A percentile compares a stretch with the other conserved stretches of the same genome.
Evolutionary conservation across 1,140 invertebrate genomes (phyloP).

Genomic region (Trichogramma pretiosum): DNA sequence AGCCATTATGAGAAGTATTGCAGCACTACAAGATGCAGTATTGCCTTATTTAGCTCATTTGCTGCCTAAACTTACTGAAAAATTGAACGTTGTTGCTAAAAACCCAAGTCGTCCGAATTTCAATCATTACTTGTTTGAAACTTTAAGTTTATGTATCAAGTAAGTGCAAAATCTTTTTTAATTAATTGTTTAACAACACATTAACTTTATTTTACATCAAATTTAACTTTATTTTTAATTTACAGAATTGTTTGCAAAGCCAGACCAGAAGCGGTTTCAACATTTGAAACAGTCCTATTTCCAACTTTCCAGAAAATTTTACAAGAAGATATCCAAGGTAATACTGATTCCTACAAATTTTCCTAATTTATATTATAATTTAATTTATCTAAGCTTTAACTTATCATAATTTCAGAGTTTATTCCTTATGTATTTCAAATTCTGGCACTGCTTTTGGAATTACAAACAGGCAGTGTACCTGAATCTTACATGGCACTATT

Average conservation of each 20-base stretch:
- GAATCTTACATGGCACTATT: conserved; percentile 84
- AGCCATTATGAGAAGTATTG: conserved; percentile 85
- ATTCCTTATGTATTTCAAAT: conserved; percentile 97
- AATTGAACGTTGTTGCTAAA: conserved; percentile 75
- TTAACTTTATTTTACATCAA: neutral
- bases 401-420: conserved; percentile 87
- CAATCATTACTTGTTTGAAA: conserved; percentile 96
- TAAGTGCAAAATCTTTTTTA: conserved; percentile 35
- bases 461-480: conserved; percentile 57
- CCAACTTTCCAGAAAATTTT: conserved; percentile 89
- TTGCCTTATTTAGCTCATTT: conserved; percentile 71
- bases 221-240: conserved; percentile 20
- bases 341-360: conserved; percentile 7
- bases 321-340: conserved; percentile 85
- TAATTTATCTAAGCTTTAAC: too few relatives aligned
- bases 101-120: conserved; percentile 95
- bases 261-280: conserved; percentile 67
- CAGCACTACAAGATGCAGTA: conserved; percentile 69
- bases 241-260: conserved; percentile 73
- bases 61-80: conserved; percentile 75
- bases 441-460: conserved; percentile 81
- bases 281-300: conserved; percentile 86
- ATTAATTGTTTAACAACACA: neutral
- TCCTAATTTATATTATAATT: conserved; percentile 8
- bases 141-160: conserved; percentile 77